Percentiles rank a stretch among this genome's conserved stretches.
These are phyloP conservation scores for Synaphobranchus kaupii DNA, from an alignment of 2,797 vertebrate species.

Conservation along the genomic window DNA sequence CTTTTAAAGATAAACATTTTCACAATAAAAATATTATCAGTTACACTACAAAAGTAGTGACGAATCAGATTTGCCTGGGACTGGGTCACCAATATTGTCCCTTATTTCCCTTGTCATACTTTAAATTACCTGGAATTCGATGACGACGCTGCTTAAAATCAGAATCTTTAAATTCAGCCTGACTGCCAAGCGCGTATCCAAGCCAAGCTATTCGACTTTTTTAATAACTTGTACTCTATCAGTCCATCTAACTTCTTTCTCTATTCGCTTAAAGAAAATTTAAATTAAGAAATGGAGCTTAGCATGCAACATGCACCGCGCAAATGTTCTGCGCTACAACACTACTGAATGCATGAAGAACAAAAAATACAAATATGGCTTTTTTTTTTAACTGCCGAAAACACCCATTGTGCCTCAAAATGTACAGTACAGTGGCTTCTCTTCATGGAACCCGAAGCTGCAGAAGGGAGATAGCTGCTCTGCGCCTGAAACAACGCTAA, in stretches of 20 bases:
- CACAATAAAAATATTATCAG: constrained; percentile 58
- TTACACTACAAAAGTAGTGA: constrained; percentile 38
- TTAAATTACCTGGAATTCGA: constrained; percentile 44
- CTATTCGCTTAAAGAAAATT: constrained; percentile 9
- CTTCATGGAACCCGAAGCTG: constrained; percentile 79
- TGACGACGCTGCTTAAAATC: constrained; percentile 39
- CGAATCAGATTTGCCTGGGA: constrained; percentile 46
- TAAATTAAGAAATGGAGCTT: neutral
- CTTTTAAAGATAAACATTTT: constrained; percentile 58
- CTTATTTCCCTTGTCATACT: constrained; percentile 47
- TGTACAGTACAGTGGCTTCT: constrained; percentile 71
- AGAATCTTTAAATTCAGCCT: constrained; percentile 35
- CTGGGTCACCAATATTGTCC: constrained; percentile 39
- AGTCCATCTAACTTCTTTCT: constrained; percentile 28
- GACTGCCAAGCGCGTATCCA: constrained; percentile 24
- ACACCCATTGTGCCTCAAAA: constrained; percentile 65
- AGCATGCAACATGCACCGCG: neutral
- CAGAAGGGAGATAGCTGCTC: constrained; percentile 78
- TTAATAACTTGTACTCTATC: constrained; percentile 25
- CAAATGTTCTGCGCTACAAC: neutral
- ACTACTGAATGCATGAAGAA: constrained; percentile 36
- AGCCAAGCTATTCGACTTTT: constrained; percentile 25
- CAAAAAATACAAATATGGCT: neutral
- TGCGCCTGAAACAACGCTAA: constrained; percentile 70
- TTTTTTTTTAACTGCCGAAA: constrained; percentile 68